These are phyloP conservation scores for Clarias laeviceps DNA, from an alignment of 2,797 vertebrate species.

Conservation along the genomic window DNA sequence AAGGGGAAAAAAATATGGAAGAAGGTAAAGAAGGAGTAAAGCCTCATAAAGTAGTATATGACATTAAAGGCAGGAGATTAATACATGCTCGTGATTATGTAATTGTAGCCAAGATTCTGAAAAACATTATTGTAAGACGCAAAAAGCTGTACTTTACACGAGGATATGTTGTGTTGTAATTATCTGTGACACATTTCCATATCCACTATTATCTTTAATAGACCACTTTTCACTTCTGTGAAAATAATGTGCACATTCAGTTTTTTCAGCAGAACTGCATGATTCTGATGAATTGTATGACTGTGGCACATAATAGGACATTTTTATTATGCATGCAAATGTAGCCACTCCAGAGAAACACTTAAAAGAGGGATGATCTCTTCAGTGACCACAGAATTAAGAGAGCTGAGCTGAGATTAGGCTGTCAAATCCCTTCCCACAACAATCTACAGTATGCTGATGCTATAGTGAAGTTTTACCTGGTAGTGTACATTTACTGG, in stretches of 20 bases:
- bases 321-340: slow-evolving; percentile 17
- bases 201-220: not conserved
- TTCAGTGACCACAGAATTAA: not conserved
- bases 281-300: not conserved
- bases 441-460: not conserved
- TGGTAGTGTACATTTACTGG: not conserved
- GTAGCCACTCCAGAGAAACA: slow-evolving; percentile 16
- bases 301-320: not conserved
- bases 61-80: not conserved
- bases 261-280: not conserved
- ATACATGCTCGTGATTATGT: not conserved
- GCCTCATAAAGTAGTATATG: not conserved
- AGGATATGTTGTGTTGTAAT: not conserved
- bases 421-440: not conserved
- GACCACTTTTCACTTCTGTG: not conserved
- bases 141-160: not conserved
- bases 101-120: not conserved
- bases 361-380: not conserved
- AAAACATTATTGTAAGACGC: not conserved
- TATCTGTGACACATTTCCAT: not conserved
- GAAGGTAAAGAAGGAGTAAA: not conserved
- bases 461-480: not conserved
- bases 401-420: slow-evolving; percentile 17
- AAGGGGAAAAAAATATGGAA: slow-evolving; percentile 8
- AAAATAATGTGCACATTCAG: not conserved